Percentiles rank a stretch among this genome's conserved stretches.
Evolutionary conservation across 2,888 invertebrate genomes (phyloP).

Genomic region (Drosophila mimica): DNA sequence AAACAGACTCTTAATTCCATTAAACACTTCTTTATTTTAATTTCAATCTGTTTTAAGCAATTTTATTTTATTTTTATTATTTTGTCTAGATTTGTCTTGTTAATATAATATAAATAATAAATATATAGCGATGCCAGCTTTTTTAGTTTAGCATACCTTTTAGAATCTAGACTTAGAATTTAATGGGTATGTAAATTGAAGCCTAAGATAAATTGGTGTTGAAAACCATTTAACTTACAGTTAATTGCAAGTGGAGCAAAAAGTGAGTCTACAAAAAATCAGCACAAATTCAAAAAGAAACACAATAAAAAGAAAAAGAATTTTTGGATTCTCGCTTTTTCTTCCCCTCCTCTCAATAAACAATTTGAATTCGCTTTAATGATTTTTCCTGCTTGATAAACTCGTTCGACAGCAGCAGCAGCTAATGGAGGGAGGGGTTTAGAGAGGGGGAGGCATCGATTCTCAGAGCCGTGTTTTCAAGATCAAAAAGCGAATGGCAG

Average conservation of each 20-base stretch:
- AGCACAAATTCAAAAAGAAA: slow-evolving; percentile 19
- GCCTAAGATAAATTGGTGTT: not conserved
- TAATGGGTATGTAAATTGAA: not conserved
- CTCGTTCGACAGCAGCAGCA: slow-evolving; percentile 62
- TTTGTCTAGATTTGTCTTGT: not conserved
- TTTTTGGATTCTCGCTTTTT: slow-evolving; percentile 40
- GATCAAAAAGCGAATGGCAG: slow-evolving; percentile 78
- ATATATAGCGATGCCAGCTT: not conserved
- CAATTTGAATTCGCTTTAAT: slow-evolving; percentile 70
- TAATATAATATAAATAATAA: not conserved
- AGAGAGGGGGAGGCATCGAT: slow-evolving; percentile 10
- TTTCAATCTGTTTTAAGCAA: not conserved
- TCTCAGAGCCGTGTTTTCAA: slow-evolving; percentile 59
- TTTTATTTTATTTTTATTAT: not conserved
- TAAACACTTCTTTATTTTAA: not conserved
- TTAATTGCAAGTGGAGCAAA: slow-evolving; percentile 32
- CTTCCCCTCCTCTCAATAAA: slow-evolving; percentile 54
- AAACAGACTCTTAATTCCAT: not conserved
- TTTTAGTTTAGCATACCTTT: not conserved
- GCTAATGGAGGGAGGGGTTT: not conserved
- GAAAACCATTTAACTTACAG: slow-evolving; percentile 17
- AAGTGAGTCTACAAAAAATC: slow-evolving; percentile 27
- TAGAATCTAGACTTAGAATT: no score
- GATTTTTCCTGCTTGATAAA: slow-evolving; percentile 70
- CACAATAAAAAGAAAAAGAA: slow-evolving; percentile 18